phyloP scores from a whole-genome alignment of 2,113 vertebrate species.

The Chaenocephalus aceratus region DNA sequence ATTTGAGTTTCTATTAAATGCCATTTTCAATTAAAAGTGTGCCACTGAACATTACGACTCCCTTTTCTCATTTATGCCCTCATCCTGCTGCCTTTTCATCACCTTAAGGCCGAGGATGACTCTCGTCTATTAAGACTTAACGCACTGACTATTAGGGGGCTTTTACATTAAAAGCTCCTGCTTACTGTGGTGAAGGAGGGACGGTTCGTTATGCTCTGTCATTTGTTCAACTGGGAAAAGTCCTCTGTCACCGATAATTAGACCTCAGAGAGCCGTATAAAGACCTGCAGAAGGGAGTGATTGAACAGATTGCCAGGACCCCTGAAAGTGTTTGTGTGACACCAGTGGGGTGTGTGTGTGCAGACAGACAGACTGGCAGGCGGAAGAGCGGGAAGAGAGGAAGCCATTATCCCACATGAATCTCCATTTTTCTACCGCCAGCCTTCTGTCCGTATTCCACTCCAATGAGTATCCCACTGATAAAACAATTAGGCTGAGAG shows the following conservation, averaged over 20 bases:
- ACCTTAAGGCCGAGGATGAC: slow-evolving; percentile 41
- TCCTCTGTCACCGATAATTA: slow-evolving; percentile 74
- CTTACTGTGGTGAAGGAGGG: slow-evolving; percentile 48
- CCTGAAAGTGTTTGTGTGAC: slow-evolving; percentile 58
- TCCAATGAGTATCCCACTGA: slow-evolving; percentile 58
- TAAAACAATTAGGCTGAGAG: slow-evolving; percentile 71
- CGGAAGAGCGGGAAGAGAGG: slow-evolving; percentile 37
- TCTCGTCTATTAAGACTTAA: slow-evolving; percentile 51
- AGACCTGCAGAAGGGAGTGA: slow-evolving; percentile 60
- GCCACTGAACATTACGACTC: slow-evolving; percentile 47
- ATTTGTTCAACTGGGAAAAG: slow-evolving; percentile 63
- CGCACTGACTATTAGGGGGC: slow-evolving; percentile 57
- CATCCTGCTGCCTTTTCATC: slow-evolving; percentile 49
- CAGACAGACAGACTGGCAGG: slow-evolving; percentile 39
- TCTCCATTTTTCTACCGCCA: slow-evolving; percentile 55
- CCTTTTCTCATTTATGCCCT: slow-evolving; percentile 43
- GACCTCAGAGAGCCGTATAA: slow-evolving; percentile 66
- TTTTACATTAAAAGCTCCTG: slow-evolving; percentile 56
- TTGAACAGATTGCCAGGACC: slow-evolving; percentile 65
- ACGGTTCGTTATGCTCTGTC: slow-evolving; percentile 47
- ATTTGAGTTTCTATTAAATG: slow-evolving; percentile 47
- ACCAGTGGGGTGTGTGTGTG: slow-evolving; percentile 9
- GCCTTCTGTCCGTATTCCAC: slow-evolving; percentile 62
- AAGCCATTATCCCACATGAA: slow-evolving; percentile 63
- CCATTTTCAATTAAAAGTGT: slow-evolving; percentile 56